These are phyloP conservation scores for Brachirus orientalis DNA, from an alignment of 2,113 vertebrate species.

Conservation along the genomic window DNA sequence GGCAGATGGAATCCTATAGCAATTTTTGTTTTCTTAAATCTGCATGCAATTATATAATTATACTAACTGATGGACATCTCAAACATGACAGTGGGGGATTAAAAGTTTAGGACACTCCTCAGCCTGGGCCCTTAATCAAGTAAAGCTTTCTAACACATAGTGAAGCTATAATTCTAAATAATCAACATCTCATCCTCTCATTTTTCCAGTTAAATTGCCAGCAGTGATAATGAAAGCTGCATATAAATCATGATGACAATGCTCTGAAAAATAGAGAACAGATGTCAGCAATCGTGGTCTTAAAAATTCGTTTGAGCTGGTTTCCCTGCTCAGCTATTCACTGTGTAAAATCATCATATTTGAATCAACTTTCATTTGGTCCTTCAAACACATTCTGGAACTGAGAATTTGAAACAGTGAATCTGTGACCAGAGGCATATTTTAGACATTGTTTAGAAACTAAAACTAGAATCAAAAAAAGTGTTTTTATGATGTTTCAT, in stretches of 20 bases:
- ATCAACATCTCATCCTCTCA: slow-evolving; percentile 13
- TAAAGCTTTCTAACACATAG: neutral
- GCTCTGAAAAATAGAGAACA: slow-evolving; percentile 2
- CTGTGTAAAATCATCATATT: neutral
- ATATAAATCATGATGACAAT: neutral
- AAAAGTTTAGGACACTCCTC: neutral
- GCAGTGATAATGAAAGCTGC: neutral
- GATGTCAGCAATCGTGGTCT: slow-evolving; percentile 9
- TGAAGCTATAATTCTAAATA: neutral
- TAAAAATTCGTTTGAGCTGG: slow-evolving; percentile 10
- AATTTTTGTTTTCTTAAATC: neutral
- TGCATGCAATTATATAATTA: neutral
- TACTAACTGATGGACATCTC: slow-evolving; percentile 15
- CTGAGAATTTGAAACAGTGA: neutral
- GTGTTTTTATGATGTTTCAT: neutral
- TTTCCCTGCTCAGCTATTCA: slow-evolving; percentile 14
- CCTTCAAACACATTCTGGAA: neutral
- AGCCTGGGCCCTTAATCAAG: neutral
- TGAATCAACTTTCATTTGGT: slow-evolving; percentile 9
- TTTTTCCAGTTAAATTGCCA: slow-evolving; percentile 13
- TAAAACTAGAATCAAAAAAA: neutral
- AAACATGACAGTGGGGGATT: neutral
- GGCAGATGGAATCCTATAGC: too few relatives aligned
- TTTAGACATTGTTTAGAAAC: neutral
- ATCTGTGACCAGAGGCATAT: neutral